These are phyloP conservation scores for Lepus europaeus DNA, from an alignment of 2,113 vertebrate genomes.

Conservation along the genomic window DNA sequence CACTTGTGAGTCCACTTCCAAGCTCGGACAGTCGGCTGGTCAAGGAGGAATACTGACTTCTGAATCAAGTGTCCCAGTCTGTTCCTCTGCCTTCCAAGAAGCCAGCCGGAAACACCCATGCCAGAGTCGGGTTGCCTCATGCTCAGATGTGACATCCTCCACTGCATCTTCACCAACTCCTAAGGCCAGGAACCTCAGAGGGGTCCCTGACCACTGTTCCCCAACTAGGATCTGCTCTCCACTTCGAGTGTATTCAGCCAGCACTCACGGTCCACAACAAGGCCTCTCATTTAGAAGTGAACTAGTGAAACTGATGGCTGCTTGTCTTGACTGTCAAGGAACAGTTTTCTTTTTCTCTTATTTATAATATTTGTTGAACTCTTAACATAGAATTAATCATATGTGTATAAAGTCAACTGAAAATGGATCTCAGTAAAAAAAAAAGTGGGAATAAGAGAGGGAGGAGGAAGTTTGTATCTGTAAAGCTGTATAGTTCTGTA, in stretches of 20 bases:
- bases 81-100: not conserved
- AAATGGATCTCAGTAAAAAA: too few relatives aligned
- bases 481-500: too few relatives aligned
- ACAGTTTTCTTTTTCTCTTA: too few relatives aligned
- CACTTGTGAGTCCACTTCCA: not conserved
- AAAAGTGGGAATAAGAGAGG: too few relatives aligned
- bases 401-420: too few relatives aligned
- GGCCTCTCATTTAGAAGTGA: not conserved
- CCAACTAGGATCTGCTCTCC: not conserved
- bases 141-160: not conserved
- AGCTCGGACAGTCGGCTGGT: not conserved
- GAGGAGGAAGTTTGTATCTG: too few relatives aligned
- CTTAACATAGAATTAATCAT: too few relatives aligned
- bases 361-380: too few relatives aligned
- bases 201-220: fast-evolving
- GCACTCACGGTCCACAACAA: not conserved
- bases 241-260: not conserved
- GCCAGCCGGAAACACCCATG: not conserved
- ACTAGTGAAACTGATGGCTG: not conserved
- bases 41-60: not conserved
- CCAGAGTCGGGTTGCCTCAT: not conserved
- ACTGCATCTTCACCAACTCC: not conserved
- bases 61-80: not conserved
- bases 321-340: too few relatives aligned
- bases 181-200: not conserved